Conservation (phyloP, 2,797 vertebrate species). For the Odontamblyopus lacepedii region DNA sequence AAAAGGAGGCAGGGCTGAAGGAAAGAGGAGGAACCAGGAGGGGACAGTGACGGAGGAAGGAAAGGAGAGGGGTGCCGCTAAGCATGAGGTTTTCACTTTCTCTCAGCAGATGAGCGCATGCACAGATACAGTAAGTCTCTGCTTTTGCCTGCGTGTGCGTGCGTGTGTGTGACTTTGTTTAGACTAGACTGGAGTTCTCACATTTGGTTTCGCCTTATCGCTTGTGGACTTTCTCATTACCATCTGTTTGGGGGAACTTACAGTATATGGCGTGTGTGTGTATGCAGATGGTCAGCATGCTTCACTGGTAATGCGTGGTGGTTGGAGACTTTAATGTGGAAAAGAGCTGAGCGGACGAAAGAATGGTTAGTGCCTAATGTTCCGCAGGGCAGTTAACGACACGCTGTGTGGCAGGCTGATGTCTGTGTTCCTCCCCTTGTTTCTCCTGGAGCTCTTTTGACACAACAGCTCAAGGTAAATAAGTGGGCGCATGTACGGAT, state of each 20-base stretch:
- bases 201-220: conserved; percentile 25
- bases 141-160: conserved; percentile 43
- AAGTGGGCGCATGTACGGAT: conserved; percentile 27
- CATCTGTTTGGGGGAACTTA: conserved; percentile 42
- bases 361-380: conserved; percentile 61
- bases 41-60: conserved; percentile 61
- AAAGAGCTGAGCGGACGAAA: conserved; percentile 59
- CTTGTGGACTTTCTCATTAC: conserved; percentile 30
- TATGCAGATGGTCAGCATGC: conserved; percentile 44
- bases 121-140: conserved; percentile 80
- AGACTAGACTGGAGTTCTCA: conserved; percentile 28
- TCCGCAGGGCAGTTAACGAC: conserved; percentile 46
- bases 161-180: conserved; percentile 29
- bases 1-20: conserved; percentile 43
- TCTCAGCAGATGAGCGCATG: conserved; percentile 80
- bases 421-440: conserved; percentile 23
- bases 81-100: conserved; percentile 75
- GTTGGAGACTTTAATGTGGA: conserved; percentile 62
- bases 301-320: conserved; percentile 42
- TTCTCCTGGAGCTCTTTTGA: conserved; percentile 24
- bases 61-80: conserved; percentile 71
- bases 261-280: conserved; percentile 22
- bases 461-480: conserved; percentile 44
- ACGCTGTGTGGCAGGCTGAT: conserved; percentile 39
- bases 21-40: conserved; percentile 50